Evolutionary conservation across 1,140 invertebrate species (phyloP), one percentile per base, ranked within the genome.

Genomic region (Sinella curviseta): DNA sequence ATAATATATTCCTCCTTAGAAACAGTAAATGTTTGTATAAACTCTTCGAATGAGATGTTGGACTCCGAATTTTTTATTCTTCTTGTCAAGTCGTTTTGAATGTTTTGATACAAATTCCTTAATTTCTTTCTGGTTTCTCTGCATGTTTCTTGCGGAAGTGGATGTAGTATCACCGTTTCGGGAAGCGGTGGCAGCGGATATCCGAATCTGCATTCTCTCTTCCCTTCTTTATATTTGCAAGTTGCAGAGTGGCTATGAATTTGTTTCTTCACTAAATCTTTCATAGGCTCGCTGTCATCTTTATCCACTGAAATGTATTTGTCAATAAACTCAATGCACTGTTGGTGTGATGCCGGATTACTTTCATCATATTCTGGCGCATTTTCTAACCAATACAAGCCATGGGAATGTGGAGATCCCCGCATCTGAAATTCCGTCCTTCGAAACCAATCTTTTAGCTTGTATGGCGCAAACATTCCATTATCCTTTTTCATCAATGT

Each of bases 341-440:
- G 20, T 28, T 31, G 1, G 20, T 20, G 39, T 48, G 39, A 48
- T 12, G 20, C 39, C 20, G 39, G 39, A n/a, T 48, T 12, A 48
- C 35, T 26, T 76, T 35, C 30, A 12, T 14, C 48, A 31, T 34
- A 80, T 8, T 39, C 60, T 0, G 87, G 87, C 31, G 84, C 80
- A 83, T 86, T 82, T 81, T 86, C 80, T 1, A 87, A 77, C 86
- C 87, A 88, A 20, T 86, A 36, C 8, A 89, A 77, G 74, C 86
- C 84, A 77, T 88, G 87, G 20, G 87, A 67, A 84, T 88, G 87
- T 24, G 88, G 87, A 73, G 84, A 86, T 12, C 88, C 87, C 28
- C 87, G 84, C 77, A 88, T 86, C 78, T 88, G 87, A 82, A 86
- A 88, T 80, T 88, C 86, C 73, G 88, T 86, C 73, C 85, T 81